These are phyloP conservation scores for Pseudomyrmex cubaensis DNA, from an alignment of 1,140 invertebrate genomes.

Conservation along the genomic window DNA sequence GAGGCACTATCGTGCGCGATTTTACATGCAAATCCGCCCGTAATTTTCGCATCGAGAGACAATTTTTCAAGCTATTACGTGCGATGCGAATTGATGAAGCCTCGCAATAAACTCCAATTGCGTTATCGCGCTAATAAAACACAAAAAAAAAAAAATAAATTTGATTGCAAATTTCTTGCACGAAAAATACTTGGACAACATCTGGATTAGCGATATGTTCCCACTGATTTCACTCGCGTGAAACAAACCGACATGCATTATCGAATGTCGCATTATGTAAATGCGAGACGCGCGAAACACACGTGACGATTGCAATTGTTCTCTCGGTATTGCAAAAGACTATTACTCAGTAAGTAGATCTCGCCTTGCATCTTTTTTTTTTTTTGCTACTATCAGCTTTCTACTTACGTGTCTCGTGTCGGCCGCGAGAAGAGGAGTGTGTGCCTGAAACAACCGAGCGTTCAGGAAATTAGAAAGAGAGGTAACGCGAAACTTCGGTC, in stretches of 20 bases:
- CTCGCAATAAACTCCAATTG: too few relatives aligned
- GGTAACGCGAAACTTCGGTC: conserved; percentile 54
- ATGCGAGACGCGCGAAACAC: conserved; percentile 16
- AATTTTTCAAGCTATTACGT: background rate
- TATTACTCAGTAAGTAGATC: background rate
- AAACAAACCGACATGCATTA: background rate
- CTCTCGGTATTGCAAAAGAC: background rate
- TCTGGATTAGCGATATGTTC: too few relatives aligned
- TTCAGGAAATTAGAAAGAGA: conserved; percentile 70
- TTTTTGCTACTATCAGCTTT: conserved; percentile 37
- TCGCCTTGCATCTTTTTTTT: background rate
- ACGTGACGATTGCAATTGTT: conserved; percentile 37
- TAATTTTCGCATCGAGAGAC: conserved; percentile 26
- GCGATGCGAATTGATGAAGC: too few relatives aligned
- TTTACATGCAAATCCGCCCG: conserved; percentile 11
- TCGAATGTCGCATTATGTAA: conserved; percentile 1
- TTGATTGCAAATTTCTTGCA: too few relatives aligned
- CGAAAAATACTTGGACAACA: too few relatives aligned
- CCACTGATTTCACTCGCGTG: too few relatives aligned
- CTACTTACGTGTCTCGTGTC: conserved; percentile 87
- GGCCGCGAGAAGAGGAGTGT: conserved; percentile 86
- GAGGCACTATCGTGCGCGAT: conserved; percentile 19
- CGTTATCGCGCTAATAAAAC: too few relatives aligned
- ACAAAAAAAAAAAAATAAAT: too few relatives aligned
- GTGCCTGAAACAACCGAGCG: conserved; percentile 87